Evolutionary conservation across 2,113 vertebrate species (phyloP).

Genomic region (Triplophysa rosa): DNA sequence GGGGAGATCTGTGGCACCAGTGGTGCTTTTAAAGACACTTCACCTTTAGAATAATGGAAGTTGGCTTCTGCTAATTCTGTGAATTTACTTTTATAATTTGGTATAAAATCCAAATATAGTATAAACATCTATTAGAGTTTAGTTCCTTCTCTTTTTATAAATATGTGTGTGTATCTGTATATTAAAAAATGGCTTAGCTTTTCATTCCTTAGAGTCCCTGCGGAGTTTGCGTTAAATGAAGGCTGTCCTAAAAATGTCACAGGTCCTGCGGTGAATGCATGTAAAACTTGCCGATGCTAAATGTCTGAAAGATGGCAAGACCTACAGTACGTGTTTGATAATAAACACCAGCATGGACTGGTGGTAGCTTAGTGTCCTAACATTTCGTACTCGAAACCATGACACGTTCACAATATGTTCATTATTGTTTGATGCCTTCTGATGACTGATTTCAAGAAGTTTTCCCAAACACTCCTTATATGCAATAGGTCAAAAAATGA

Average conservation of each 20-base stretch:
- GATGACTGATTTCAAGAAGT: too few relatives aligned
- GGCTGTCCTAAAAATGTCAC: conserved; percentile 47
- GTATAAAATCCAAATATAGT: too few relatives aligned
- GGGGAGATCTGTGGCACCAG: conserved; percentile 11
- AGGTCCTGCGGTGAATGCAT: conserved; percentile 14
- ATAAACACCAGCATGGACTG: too few relatives aligned
- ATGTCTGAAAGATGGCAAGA: background rate
- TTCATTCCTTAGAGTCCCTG: conserved; percentile 21
- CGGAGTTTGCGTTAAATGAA: background rate
- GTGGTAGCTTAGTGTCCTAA: too few relatives aligned
- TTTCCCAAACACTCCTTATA: too few relatives aligned
- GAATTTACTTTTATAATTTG: too few relatives aligned
- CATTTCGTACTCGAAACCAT: too few relatives aligned
- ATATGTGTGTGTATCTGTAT: background rate
- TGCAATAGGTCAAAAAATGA: too few relatives aligned
- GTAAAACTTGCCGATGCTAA: background rate
- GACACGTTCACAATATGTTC: too few relatives aligned
- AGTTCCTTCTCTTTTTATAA: too few relatives aligned
- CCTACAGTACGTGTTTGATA: conserved; percentile 3
- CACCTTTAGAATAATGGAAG: background rate
- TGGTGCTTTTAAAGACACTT: background rate
- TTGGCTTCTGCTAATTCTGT: background rate
- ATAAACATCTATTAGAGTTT: too few relatives aligned
- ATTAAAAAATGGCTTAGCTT: background rate
- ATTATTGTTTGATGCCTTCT: too few relatives aligned